These are phyloP conservation scores for Plumapathes pennacea DNA, from an alignment of 92 coral and sea anemone genomes.

Conservation along the genomic window DNA sequence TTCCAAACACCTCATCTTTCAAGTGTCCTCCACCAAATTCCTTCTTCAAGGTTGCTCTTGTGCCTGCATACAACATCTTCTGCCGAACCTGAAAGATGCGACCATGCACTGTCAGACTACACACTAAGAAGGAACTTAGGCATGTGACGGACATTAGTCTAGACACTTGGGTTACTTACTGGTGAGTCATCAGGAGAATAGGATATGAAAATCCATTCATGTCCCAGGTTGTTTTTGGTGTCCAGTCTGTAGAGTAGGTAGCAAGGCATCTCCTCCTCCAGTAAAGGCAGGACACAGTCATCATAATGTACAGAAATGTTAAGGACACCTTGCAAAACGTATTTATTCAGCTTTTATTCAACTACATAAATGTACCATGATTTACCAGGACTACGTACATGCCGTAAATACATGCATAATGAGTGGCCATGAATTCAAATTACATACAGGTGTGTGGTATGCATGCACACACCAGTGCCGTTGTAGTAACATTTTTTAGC, in stretches of 20 bases:
- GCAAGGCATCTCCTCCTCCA: slow-evolving; percentile 80
- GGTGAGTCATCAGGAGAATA: slow-evolving; percentile 96
- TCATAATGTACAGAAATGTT: slow-evolving; percentile 76
- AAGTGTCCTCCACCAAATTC: slow-evolving; percentile 98
- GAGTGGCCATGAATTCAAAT: not conserved
- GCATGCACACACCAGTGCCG: no score
- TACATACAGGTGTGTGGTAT: no score
- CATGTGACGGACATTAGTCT: not conserved
- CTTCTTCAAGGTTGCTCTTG: slow-evolving; percentile 90
- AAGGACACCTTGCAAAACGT: slow-evolving; percentile 28
- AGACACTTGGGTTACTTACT: not conserved
- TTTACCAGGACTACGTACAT: not conserved
- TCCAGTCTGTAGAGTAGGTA: slow-evolving; percentile 90
- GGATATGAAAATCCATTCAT: slow-evolving; percentile 88
- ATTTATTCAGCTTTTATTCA: not conserved
- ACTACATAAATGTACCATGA: not conserved
- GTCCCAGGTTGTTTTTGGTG: slow-evolving; percentile 80
- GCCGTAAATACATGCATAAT: not conserved
- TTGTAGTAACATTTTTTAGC: no score
- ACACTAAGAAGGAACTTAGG: not conserved
- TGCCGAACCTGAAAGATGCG: slow-evolving; percentile 72
- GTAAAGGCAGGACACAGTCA: slow-evolving; percentile 49
- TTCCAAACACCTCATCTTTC: slow-evolving; percentile 89
- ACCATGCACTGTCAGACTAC: no score
- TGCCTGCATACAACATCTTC: slow-evolving; percentile 98